Conservation (phyloP, 2,113 vertebrate species). For the Cynoglossus semilaevis region DNA sequence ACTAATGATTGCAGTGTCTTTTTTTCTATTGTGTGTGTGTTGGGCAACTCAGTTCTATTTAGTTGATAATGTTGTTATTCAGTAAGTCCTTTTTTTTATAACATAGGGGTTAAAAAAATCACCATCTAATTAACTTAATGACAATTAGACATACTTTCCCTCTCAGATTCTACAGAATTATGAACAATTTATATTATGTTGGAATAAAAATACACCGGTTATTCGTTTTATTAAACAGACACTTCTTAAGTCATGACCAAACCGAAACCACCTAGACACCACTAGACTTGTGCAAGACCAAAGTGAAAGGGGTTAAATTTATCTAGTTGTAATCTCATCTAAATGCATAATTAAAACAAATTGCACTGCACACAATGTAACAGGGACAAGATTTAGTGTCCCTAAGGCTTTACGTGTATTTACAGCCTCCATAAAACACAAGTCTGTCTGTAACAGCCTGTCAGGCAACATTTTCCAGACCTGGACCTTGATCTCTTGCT, state of each 20-base stretch:
- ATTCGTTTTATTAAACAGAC: too few relatives aligned
- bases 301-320: conserved; percentile 41
- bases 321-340: conserved; percentile 65
- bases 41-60: too few relatives aligned
- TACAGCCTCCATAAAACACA: conserved; percentile 71
- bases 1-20: conserved; percentile 7
- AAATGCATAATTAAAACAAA: conserved; percentile 71
- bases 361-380: conserved; percentile 60
- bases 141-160: too few relatives aligned
- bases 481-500: conserved; percentile 58
- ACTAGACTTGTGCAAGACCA: conserved; percentile 15
- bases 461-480: conserved; percentile 60
- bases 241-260: conserved; percentile 8
- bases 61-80: too few relatives aligned
- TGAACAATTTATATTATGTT: too few relatives aligned
- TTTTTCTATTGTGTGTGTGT: conserved; percentile 43
- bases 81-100: too few relatives aligned
- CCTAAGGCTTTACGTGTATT: conserved; percentile 67
- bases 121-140: too few relatives aligned
- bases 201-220: too few relatives aligned
- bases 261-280: background rate
- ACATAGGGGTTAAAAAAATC: too few relatives aligned
- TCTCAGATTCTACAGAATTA: too few relatives aligned
- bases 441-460: conserved; percentile 63
- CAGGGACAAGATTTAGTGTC: conserved; percentile 65